Base-by-base conservation (phyloP, 2,888 invertebrate species). In the Tipula confusa region DNA sequence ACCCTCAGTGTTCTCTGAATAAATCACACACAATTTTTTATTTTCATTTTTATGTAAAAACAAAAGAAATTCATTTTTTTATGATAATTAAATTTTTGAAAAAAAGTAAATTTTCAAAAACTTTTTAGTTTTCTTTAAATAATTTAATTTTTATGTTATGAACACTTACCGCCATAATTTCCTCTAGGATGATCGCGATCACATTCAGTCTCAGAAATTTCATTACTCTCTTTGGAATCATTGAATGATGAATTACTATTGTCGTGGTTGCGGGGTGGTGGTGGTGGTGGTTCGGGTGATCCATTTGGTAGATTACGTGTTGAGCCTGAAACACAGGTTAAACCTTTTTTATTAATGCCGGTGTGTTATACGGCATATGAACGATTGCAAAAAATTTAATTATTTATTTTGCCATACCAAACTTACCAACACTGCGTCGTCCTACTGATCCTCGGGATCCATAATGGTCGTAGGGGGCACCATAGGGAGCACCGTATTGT, bases 181-280 rank as follows among this genome's bases (percentile, higher is more conserved):
- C 89, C 90, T 87, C 96, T 93, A 84, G 93, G 94, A 87, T 94
- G 94, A 88, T 95, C 95, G 86, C 94, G 95, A 91, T 97, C 97
- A 89, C 97, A 97, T 90, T 97, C 97, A 87, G 97, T 96, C 90
- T 97, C 97, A 88, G 96, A 96, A 90, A 96, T 96, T 91, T 97
- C 97, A 91, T 96, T 97, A 90, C 96, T 96, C 90, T 97, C 96
- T 91, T 97, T 97, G 89, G 96, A 96, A 90, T 97, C 97, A 90
- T 97, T 97, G 91, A 96, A 96, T 84, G 94, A 94, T 86, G 95
- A 94, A 87, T 94, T 94, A 87, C 94, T 94, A 86, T 92, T 92
- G 89, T 95, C 95, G 87, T 96, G 95, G 90, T 96, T 96, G 88
- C 93, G 94, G 88, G 93, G 96, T 87, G 94, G 96, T 86, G 94